Evolutionary conservation across 2,888 invertebrate genomes (phyloP).

Genomic region (Minunthozetes semirufus): DNA sequence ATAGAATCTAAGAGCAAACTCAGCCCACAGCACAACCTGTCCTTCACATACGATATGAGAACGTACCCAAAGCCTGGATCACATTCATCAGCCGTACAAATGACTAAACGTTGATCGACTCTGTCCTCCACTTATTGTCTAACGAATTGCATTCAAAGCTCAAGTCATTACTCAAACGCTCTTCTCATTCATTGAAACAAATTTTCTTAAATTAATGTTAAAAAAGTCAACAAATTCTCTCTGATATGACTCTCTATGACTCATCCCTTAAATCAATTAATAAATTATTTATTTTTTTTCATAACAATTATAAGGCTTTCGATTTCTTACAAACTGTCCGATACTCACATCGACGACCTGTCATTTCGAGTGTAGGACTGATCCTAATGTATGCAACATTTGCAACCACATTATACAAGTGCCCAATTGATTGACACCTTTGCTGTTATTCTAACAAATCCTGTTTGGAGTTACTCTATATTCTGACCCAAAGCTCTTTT

Average conservation of each 20-base stretch:
- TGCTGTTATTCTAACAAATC: not conserved
- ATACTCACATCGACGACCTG: not conserved
- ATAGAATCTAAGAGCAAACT: conserved; percentile 12
- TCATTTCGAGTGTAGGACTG: not conserved
- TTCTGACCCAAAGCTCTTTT: not conserved
- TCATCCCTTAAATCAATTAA: not conserved
- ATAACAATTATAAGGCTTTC: conserved; percentile 4
- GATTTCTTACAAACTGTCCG: not conserved
- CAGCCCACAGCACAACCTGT: not conserved
- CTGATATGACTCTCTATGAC: not conserved
- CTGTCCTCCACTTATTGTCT: not conserved
- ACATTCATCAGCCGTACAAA: conserved; percentile 18
- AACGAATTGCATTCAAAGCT: conserved; percentile 20
- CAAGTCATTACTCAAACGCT: conserved; percentile 22
- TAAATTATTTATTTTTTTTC: conserved; percentile 16
- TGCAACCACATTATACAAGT: conserved; percentile 22
- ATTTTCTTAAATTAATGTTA: not conserved
- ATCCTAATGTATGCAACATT: conserved; percentile 28
- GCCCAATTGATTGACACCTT: not conserved
- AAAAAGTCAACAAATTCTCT: conserved; percentile 3
- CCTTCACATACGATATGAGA: conserved; percentile 19
- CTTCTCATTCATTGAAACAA: not conserved
- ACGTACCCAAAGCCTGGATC: not conserved
- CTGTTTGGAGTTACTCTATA: not conserved
- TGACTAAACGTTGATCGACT: conserved; percentile 18